Evolutionary conservation across 2,797 vertebrate genomes (phyloP), one percentile per base, ranked within the genome.

Genomic region (Moxostoma hubbsi): DNA sequence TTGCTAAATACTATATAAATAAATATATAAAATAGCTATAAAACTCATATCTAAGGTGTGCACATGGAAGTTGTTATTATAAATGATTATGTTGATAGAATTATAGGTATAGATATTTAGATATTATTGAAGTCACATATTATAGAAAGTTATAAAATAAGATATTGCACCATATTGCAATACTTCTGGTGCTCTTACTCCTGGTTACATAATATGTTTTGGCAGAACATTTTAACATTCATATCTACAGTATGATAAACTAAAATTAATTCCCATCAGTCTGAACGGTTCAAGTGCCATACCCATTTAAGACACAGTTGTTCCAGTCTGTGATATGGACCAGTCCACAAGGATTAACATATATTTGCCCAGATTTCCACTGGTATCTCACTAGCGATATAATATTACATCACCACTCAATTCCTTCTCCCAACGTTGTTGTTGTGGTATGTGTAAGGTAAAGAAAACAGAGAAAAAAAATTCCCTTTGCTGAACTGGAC

Each of bases 281-380:
- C 62, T 46, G 9, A n/a, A 62, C 50, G 6, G 18, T 73, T 53
- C 5, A 53, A 55, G 7, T 54, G 24, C 15, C 24, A 24, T 24
- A 24, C 24, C 24, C 24, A 24, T 24, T 1, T 24, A 9, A 54
- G 50, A 54, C 8, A 24, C 11, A 24, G n/a, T 57, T 46, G 16
- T 10, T 47, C 15, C 15, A 65, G 36, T 57, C n/a, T 43, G 72
- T 64, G 72, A 63, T 8, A 54, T 12, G 73, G 9, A 59, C 36
- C 54, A 47, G 54, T 46, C 69, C 64, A 5, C 69, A 15, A 47
- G 62, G 71, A 62, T 73, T 51, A 73, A 50, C 9, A 73, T 7
- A 49, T 7, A 5, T 36, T 46, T 16, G 7, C 43, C n/a, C 69
- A 58, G 55, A 49, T 58, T 62, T 15, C 5, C 57, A 51, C 16